Conservation (phyloP, 2,113 vertebrate genomes). For the Prinia subflava region DNA sequence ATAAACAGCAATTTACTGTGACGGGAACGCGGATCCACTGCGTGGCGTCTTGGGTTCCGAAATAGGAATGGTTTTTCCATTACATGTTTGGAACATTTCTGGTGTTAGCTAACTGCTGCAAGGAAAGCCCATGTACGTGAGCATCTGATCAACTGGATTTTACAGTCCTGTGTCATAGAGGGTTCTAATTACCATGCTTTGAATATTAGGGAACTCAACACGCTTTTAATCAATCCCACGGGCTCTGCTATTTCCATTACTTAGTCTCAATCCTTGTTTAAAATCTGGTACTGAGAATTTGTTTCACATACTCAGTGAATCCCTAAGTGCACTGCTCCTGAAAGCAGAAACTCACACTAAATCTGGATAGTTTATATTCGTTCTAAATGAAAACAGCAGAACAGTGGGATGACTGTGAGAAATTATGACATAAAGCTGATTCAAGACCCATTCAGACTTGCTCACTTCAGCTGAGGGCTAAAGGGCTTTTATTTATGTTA, state of each 20-base stretch:
- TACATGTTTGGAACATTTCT: not conserved
- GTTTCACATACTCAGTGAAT: constrained; percentile 20
- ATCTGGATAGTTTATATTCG: not conserved
- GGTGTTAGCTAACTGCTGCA: not conserved
- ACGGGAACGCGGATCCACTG: not conserved
- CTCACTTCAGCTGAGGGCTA: not conserved
- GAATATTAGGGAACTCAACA: not conserved
- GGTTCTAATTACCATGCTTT: not conserved
- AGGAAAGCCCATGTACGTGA: constrained; percentile 26
- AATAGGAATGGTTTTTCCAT: constrained; percentile 23
- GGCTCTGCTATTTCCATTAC: constrained; percentile 22
- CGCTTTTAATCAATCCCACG: not conserved
- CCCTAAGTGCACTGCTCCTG: not conserved
- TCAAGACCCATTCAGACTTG: constrained; percentile 33
- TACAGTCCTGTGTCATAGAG: not conserved
- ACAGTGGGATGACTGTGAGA: constrained; percentile 18
- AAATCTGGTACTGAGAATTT: not conserved
- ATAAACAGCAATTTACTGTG: not conserved
- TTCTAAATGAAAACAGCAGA: constrained; percentile 13
- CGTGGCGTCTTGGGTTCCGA: not conserved
- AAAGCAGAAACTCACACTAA: constrained; percentile 4
- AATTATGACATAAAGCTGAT: constrained; percentile 46
- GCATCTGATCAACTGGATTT: not conserved
- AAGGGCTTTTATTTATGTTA: constrained; percentile 48
- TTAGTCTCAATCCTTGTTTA: not conserved